These are phyloP conservation scores for Drosophila willistoni DNA, from an alignment of 1,140 invertebrate genomes.

Conservation along the genomic window DNA sequence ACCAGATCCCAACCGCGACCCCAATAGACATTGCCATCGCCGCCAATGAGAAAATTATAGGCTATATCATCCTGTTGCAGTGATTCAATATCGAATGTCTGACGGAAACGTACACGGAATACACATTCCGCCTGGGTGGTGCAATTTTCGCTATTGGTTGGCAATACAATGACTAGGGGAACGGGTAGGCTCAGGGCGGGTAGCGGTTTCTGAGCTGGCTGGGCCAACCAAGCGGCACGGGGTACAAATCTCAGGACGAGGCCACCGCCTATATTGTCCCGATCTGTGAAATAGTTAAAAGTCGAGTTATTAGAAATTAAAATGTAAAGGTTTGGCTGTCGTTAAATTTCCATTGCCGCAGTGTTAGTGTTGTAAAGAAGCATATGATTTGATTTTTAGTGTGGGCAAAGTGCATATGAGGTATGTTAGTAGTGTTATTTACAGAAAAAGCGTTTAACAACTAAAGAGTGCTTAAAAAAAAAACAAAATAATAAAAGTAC, in stretches of 20 bases:
- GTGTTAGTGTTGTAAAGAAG: slow-evolving; percentile 6
- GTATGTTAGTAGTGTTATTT: background rate
- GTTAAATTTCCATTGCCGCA: background rate
- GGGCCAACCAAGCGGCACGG: slow-evolving; percentile 86
- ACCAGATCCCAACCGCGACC: slow-evolving; percentile 86
- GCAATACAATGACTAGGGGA: slow-evolving; percentile 84
- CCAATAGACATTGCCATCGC: slow-evolving; percentile 87
- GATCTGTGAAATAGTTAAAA: slow-evolving; percentile 35
- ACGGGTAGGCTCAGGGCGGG: slow-evolving; percentile 83
- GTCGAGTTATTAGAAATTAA: background rate
- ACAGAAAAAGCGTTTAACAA: background rate
- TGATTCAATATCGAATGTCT: slow-evolving; percentile 90
- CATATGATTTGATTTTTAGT: background rate
- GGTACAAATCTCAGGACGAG: slow-evolving; percentile 75
- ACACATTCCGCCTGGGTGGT: slow-evolving; percentile 84
- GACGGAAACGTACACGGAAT: slow-evolving; percentile 85
- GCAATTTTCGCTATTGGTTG: slow-evolving; percentile 84
- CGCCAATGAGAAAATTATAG: slow-evolving; percentile 87
- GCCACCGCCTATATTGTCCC: slow-evolving; percentile 67
- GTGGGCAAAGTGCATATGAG: background rate
- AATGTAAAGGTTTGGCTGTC: background rate
- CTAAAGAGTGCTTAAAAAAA: background rate
- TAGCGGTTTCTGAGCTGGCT: slow-evolving; percentile 83
- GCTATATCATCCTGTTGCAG: slow-evolving; percentile 85
- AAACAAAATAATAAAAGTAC: background rate